Evolutionary conservation across 2,888 invertebrate species (phyloP).

Genomic region (Entomobrya multifasciata): DNA sequence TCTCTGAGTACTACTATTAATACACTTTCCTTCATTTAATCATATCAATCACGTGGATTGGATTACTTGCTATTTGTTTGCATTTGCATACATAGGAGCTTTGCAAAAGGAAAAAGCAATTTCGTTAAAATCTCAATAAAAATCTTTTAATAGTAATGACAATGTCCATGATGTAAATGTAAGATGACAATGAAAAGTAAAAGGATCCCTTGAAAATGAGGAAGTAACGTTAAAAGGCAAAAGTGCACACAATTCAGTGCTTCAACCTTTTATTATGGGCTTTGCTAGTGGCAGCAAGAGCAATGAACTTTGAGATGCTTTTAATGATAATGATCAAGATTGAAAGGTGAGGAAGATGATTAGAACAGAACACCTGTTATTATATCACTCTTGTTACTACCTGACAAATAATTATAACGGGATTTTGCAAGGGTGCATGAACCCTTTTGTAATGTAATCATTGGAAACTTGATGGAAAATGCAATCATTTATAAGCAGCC

Average conservation of each 20-base stretch:
- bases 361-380: too few relatives aligned
- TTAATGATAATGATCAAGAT: background rate
- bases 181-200: background rate
- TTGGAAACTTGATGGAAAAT: background rate
- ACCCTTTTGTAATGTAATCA: background rate
- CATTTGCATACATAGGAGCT: background rate
- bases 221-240: background rate
- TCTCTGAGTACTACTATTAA: background rate
- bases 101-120: background rate
- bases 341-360: background rate
- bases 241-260: too few relatives aligned
- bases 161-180: too few relatives aligned
- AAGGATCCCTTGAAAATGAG: background rate
- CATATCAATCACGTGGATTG: background rate
- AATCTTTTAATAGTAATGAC: too few relatives aligned
- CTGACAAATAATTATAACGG: constrained; percentile 8
- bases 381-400: background rate
- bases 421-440: constrained; percentile 19
- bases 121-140: background rate
- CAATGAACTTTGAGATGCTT: background rate
- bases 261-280: too few relatives aligned
- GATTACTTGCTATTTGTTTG: background rate
- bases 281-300: too few relatives aligned
- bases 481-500: constrained; percentile 13
- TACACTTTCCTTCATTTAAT: background rate